A percentile compares a stretch with the other conserved stretches of the same genome.
phyloP scores from a whole-genome alignment of 1,140 invertebrate species.

The Lepidurus arcticus region DNA sequence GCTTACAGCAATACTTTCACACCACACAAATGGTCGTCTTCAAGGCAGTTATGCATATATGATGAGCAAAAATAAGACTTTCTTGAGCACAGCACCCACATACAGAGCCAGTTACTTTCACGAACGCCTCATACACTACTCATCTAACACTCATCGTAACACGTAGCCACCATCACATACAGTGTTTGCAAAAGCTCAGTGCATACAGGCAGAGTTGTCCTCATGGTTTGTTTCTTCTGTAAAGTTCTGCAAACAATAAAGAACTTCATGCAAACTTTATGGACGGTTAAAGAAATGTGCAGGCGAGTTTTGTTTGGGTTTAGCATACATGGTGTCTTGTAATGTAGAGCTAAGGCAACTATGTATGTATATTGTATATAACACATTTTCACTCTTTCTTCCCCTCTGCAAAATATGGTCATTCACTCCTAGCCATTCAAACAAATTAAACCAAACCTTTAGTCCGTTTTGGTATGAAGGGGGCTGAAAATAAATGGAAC shows the following conservation, averaged over 20 bases:
- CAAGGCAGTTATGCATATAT: neutral
- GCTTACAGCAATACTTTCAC: neutral
- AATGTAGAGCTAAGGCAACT: conserved; percentile 18
- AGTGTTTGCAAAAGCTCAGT: neutral
- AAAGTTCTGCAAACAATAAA: neutral
- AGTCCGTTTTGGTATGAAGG: neutral
- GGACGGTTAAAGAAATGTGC: conserved; percentile 10
- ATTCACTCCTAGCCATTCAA: neutral
- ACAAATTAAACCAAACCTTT: neutral
- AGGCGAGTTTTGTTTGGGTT: neutral
- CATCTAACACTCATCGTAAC: neutral
- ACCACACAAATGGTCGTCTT: neutral
- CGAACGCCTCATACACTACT: no score
- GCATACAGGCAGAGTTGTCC: neutral
- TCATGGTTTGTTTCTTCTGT: neutral
- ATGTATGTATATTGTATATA: conserved; percentile 10
- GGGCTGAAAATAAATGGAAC: neutral
- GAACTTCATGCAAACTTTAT: neutral
- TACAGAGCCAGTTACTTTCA: no score
- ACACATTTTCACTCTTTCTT: neutral
- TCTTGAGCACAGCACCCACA: no score
- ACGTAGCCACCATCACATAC: neutral
- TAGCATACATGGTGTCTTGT: conserved; percentile 19
- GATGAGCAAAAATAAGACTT: no score
- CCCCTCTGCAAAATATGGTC: conserved; percentile 3